Evolutionary conservation across 2,888 invertebrate genomes (phyloP), one percentile per base, ranked within the genome.

Genomic region (Rhyacophila evoluta): DNA sequence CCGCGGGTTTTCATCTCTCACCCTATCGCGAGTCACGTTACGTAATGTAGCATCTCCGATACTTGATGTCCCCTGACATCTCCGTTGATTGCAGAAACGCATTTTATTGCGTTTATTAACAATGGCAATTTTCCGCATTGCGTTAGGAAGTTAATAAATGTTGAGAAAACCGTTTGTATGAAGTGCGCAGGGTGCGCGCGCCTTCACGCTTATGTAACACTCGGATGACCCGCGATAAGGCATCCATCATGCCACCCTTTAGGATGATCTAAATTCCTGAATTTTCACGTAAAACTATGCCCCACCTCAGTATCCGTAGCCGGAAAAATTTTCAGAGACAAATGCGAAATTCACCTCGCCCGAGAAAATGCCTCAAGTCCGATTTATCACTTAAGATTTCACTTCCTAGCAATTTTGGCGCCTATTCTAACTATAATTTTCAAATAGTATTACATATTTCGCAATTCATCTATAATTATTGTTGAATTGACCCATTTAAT

Each of bases 141-240:
- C 79, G 74, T 70, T 76, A 74, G 78, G 75, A 81, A 79, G 73
- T 78, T 68, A 69, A 75, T 55, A 78, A 78, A 77, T 77, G 79
- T 75, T 77, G 67, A 79, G 77, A 79, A 81, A 79, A 81, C 79
- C 75, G 81, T 77, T 74, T 39, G 74, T 38, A 55, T 55, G 71
- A 71, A 75, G 69, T 79, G 79, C 81, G 81, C 81, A 81, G 73
- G 70, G 76, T 79, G 77, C 79, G 78, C 81, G 78, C 79, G 78
- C 81, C 77, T 74, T 75, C 38, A 39, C 19, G 81, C 79, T 81
- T 81, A 81, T 81, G 81, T 81, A 81, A 81, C 76, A 75, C 37
- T 69, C 28, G 71, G 41, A 55, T 74, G 74, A 73, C 73, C 76
- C 68, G 15, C 37, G 79, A 29, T 41, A 19, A 75, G 36, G 36